Percentiles rank a stretch among this genome's conserved stretches.
These are phyloP conservation scores for Cheilosia soror DNA, from an alignment of 2,888 invertebrate genomes.

Conservation along the genomic window DNA sequence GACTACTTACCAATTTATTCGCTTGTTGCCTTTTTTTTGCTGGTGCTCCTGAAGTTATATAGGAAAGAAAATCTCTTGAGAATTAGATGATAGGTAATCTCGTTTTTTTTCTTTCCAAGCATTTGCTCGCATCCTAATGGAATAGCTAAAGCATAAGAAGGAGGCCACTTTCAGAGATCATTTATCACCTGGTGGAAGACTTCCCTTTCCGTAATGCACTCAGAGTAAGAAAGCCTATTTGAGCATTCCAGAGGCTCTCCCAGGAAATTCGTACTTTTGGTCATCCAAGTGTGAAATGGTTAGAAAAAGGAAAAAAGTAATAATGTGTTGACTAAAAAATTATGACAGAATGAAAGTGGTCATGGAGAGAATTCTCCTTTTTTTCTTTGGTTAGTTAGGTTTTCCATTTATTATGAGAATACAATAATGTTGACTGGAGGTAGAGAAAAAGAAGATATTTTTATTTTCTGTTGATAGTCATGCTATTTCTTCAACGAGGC, in stretches of 20 bases:
- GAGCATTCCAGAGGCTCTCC: not conserved
- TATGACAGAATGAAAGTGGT: slow-evolving; percentile 51
- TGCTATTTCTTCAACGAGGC: slow-evolving; percentile 34
- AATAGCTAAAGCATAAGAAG: slow-evolving; percentile 22
- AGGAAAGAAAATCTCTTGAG: slow-evolving; percentile 23
- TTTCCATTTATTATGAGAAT: slow-evolving; percentile 1
- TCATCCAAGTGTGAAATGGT: slow-evolving; percentile 6
- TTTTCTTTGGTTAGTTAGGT: slow-evolving; percentile 12
- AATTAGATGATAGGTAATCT: slow-evolving; percentile 49
- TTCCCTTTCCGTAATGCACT: not conserved
- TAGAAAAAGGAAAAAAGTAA: not conserved
- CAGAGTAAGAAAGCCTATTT: not conserved
- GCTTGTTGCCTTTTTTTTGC: not conserved
- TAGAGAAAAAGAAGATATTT: not conserved
- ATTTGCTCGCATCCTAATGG: slow-evolving; percentile 6
- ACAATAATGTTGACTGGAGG: slow-evolving; percentile 2
- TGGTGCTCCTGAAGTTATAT: not conserved
- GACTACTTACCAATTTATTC: slow-evolving; percentile 8
- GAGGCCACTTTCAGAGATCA: slow-evolving; percentile 31
- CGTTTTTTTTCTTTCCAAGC: slow-evolving; percentile 16
- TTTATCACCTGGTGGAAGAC: slow-evolving; percentile 56
- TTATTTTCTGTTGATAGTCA: not conserved
- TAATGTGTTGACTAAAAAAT: slow-evolving; percentile 4
- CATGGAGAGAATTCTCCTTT: not conserved
- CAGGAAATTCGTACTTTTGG: slow-evolving; percentile 9